These are phyloP conservation scores for Onychostruthus taczanowskii DNA, from an alignment of 2,113 vertebrate genomes.

Conservation along the genomic window DNA sequence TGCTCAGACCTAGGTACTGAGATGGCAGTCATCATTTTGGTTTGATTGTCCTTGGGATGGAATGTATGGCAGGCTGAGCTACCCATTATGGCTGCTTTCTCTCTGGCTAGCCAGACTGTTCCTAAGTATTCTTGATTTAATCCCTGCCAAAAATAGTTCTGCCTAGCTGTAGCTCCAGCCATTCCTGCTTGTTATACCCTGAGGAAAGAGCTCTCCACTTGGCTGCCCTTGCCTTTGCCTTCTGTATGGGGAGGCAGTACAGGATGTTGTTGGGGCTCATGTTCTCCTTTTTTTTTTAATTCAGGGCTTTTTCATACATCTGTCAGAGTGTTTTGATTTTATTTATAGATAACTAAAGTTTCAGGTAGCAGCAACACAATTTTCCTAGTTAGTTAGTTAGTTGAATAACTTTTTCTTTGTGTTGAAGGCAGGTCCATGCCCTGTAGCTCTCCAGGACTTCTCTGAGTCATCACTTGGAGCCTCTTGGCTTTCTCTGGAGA, in stretches of 20 bases:
- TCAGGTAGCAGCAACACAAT: background rate
- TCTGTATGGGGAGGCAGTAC: fast-evolving
- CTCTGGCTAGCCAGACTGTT: background rate
- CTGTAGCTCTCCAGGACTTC: background rate
- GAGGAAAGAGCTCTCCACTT: background rate
- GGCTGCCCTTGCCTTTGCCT: background rate
- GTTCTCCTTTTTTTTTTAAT: background rate
- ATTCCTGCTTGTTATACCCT: background rate
- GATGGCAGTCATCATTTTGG: background rate
- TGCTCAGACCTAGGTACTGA: background rate
- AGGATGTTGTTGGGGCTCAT: background rate
- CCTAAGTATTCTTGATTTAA: background rate
- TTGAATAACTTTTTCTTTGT: background rate
- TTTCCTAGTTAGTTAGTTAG: background rate
- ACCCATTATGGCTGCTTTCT: background rate
- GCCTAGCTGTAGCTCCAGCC: background rate
- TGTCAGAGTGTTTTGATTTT: background rate
- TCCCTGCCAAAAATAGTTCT: background rate
- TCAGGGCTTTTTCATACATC: background rate
- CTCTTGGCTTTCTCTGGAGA: background rate
- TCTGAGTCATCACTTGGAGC: background rate
- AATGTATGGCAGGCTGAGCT: background rate
- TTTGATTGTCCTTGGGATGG: background rate
- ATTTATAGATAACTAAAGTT: background rate
- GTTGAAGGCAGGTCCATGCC: background rate